These are phyloP conservation scores for Oligia latruncula DNA, from an alignment of 2,888 invertebrate species.

Conservation along the genomic window DNA sequence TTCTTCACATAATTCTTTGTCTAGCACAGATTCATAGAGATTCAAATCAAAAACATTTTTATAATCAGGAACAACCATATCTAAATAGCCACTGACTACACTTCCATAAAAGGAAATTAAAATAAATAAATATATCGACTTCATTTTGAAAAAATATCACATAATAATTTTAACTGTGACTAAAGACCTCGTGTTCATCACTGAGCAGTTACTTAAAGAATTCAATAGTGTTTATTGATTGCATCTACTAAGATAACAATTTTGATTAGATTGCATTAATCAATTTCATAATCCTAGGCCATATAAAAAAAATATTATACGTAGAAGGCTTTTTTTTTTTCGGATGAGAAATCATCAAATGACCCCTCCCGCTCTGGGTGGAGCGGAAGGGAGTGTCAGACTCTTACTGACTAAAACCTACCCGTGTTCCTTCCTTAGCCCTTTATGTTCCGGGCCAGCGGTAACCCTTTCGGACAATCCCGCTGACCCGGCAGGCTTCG, in stretches of 20 bases:
- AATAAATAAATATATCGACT: constrained; percentile 13
- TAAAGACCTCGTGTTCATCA: neutral
- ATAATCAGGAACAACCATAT: constrained; percentile 61
- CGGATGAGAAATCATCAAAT: too few species aligned
- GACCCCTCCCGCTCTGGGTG: too few species aligned
- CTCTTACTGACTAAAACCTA: too few species aligned
- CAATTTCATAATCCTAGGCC: constrained; percentile 5
- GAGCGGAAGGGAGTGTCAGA: too few species aligned
- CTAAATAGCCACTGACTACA: constrained; percentile 55
- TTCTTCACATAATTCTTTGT: constrained; percentile 76
- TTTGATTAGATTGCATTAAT: constrained; percentile 46
- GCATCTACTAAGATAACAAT: constrained; percentile 1
- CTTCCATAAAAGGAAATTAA: constrained; percentile 31
- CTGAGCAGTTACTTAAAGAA: constrained; percentile 14
- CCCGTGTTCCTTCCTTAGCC: too few species aligned
- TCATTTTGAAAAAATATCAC: constrained; percentile 39
- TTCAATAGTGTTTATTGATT: neutral
- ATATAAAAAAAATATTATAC: constrained; percentile 30
- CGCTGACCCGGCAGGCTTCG: too few species aligned
- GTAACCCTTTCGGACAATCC: too few species aligned
- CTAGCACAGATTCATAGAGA: constrained; percentile 77
- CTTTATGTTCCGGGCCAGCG: too few species aligned
- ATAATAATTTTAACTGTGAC: constrained; percentile 3
- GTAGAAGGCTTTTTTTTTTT: neutral
- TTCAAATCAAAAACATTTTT: constrained; percentile 75